These are phyloP conservation scores for Zenarchopterus dispar DNA, from an alignment of 2,797 vertebrate species.

Conservation along the genomic window DNA sequence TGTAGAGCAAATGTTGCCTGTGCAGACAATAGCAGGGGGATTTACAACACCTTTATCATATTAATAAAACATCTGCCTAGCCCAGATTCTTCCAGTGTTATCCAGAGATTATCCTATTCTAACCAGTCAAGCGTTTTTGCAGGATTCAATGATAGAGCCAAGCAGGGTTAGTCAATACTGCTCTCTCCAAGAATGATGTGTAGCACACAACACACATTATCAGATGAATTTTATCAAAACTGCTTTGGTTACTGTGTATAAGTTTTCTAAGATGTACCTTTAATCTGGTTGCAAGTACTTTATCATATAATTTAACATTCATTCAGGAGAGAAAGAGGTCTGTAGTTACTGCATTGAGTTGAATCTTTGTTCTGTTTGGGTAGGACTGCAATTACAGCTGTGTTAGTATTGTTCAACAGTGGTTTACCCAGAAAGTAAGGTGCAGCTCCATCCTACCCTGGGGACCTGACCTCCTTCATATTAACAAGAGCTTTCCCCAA, in stretches of 20 bases:
- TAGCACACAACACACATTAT: background rate
- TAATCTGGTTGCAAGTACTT: background rate
- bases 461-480: too few relatives aligned
- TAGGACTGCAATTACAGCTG: background rate
- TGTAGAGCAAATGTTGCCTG: background rate
- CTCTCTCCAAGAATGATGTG: background rate
- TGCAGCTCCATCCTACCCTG: background rate
- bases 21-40: too few relatives aligned
- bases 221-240: background rate
- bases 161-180: background rate
- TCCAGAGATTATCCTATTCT: background rate
- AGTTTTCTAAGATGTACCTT: background rate
- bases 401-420: background rate
- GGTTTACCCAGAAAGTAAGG: background rate
- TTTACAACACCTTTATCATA: background rate
- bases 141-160: background rate
- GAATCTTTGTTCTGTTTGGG: background rate
- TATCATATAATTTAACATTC: background rate
- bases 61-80: background rate
- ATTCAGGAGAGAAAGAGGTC: background rate
- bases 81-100: background rate
- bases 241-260: background rate
- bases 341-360: constrained; percentile 3
- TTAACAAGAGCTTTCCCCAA: too few relatives aligned
- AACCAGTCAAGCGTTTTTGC: background rate